Percentiles rank a stretch among this genome's conserved stretches.
Conservation (phyloP, 2,797 vertebrate species). For the Lithobates pipiens region DNA sequence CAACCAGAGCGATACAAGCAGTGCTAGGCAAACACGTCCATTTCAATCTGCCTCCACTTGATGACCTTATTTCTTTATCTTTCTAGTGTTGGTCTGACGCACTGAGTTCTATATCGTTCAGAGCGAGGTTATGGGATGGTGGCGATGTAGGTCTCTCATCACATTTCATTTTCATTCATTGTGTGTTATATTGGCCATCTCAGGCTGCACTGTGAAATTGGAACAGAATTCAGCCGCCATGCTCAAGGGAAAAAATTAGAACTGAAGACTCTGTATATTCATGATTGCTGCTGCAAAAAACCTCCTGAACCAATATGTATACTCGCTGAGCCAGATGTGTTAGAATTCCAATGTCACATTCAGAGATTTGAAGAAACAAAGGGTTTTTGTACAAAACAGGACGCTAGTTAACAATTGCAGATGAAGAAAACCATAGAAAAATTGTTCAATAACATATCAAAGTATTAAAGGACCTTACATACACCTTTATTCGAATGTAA, state of each 20-base stretch:
- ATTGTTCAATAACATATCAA: neutral
- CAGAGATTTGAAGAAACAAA: neutral
- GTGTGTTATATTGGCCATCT: slow-evolving; percentile 15
- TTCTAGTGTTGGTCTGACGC: neutral
- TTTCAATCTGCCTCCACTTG: slow-evolving; percentile 26
- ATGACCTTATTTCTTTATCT: slow-evolving; percentile 34
- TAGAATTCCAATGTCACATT: neutral
- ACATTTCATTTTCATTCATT: slow-evolving; percentile 32
- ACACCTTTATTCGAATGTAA: too few relatives aligned
- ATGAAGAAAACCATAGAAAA: too few relatives aligned
- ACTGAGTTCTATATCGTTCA: slow-evolving; percentile 5
- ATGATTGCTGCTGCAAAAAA: neutral
- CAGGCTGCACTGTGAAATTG: slow-evolving; percentile 11
- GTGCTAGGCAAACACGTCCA: slow-evolving; percentile 10
- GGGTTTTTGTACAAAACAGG: too few relatives aligned
- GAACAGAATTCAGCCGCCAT: neutral
- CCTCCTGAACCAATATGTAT: neutral
- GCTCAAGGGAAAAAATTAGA: neutral
- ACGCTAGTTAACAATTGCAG: too few relatives aligned
- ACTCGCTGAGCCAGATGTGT: neutral
- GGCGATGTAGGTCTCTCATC: slow-evolving; percentile 13
- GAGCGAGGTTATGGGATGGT: slow-evolving; percentile 4
- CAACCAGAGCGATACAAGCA: neutral
- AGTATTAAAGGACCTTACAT: neutral
- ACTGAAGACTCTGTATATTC: neutral